Base-by-base conservation (phyloP, 2,888 invertebrate species). In the Petrolisthes manimaculis region DNA sequence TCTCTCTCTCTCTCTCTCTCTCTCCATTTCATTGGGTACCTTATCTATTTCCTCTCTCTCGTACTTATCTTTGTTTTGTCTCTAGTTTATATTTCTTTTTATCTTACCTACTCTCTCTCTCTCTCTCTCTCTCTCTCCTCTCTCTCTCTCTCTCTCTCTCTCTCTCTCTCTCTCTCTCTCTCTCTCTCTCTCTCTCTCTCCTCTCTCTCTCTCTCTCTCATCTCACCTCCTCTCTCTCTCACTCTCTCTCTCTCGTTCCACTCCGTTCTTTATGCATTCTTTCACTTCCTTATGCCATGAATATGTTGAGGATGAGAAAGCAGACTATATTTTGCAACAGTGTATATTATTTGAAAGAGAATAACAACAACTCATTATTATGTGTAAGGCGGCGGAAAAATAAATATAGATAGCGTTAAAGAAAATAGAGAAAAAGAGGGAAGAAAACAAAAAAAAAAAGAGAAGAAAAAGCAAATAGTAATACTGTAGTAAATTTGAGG, bases 211-310 rank as follows among this genome's bases (percentile, higher is more conserved):
- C 53, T 71, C 37, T 24, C 21, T 51, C 69, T 69, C 61, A 56
- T 79, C 79, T 79, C 78, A 78, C 78, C 61, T 61, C 78, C 67
- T 37, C 61, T 67, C 84, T 83, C 78, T 79, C 78, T 78, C 78
- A 67, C 85, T 56, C 53, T 80, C 79, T 80, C 80, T 69, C 80
- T 85, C 78, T 77, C 51, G 18, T 5, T 67, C 75, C 56, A 55
- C 54, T 24, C 55, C 84, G 4, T 5, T 78, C 77, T 78, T 37
- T 24, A 37, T 84, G 21, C 61, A 9, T 61, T 61, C 61, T 9
- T 61, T 61, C 18, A 18, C 61, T 61, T 61, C 61, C 18, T 61
- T 61, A 75, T 61, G 1, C 18, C 18, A 9, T 9, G 18, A 12
- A 12, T 61, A 61, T 61, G 9, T 61, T 61, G 61, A 12, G 9